Evolutionary conservation across 2,797 vertebrate species (phyloP), one percentile per base, ranked within the genome.

Genomic region (Microctenopoma lineatum): DNA sequence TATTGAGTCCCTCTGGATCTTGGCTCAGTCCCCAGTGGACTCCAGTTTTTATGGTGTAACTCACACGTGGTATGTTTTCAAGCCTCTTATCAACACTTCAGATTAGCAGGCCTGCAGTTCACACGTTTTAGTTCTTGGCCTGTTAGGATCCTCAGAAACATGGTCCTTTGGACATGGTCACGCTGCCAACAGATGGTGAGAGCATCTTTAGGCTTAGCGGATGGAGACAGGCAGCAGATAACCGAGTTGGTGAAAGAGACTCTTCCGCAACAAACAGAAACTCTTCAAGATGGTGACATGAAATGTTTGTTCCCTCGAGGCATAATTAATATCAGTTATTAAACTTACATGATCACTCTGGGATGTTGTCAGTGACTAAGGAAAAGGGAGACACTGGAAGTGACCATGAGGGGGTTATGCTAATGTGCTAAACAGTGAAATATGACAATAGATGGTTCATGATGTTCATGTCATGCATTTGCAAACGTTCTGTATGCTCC

Each of bases 131-230:
- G 84, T 74, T 87, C 79, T 85, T 84, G 88, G 89, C 91, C 85
- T 81, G 88, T 90, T 84, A 84, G 66, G 81, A 89, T 84, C 78
- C 87, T 64, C 73, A 53, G 77, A 91, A 92, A 86, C 91, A 91
- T 78, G 90, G 78, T 86, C 84, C 83, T 92, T 87, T 92, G 88
- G 90, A 89, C 86, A 79, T 77, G 84, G 88, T 79, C 89, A 84
- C 86, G 82, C 79, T 78, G 81, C 78, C 80, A 80, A 85, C 92
- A 93, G 92, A 94, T 93, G 93, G 93, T 85, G 71, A 59, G 82
- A 90, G 83, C 87, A 82, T 91, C 87, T 89, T 90, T 88, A 83
- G 75, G 71, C 81, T 84, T 57, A 77, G 83, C 55, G 72, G 74
- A 85, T 73, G 73, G 75, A 86, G 82, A 73, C 73, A 66, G 83